Base-by-base conservation (phyloP, 2,888 invertebrate species). In the Dryadula phaetusa region DNA sequence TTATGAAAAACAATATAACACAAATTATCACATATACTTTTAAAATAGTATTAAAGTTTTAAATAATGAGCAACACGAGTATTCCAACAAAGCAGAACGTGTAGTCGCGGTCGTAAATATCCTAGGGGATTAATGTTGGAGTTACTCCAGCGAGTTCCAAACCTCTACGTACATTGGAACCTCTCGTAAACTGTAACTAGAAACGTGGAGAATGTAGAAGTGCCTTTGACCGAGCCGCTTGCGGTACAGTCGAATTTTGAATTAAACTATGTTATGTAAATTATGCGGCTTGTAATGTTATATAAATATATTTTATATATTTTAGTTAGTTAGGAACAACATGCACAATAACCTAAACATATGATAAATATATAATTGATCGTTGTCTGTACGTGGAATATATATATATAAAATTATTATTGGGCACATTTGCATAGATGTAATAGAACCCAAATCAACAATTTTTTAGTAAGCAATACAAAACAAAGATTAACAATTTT, bases 21-120 rank as follows among this genome's bases (percentile, higher is more conserved):
- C 28, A 20, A 54, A 20, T 18, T 14, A 32, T 44, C 25, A 46
- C 7, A 32, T 60, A 32, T 14, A 6, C 14, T 7, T 60, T 44
- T 60, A 7, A 14, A 18, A 32, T 14, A n/a, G 18, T 8, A 28
- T 32, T 28, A 44, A 60, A 46, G 20, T 60, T 46, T 18, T 18
- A 44, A 28, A 44, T 60, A 60, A 60, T 46, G 46, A 60, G 32
- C 46, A 16, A 2, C n/a, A 12, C n/a, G 62, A 52, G 44, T 62
- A 67, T 68, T 70, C 61, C 72, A 75, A 74, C 74, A 75, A 71
- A 73, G 73, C 74, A 74, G 75, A 75, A 70, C 75, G 75, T 72
- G 72, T 74, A 72, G 71, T 69, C 70, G 60, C 58, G 76, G 72
- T 73, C 74, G 75, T 82, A 80, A 83, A 83, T 80, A 78, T 75